These are phyloP conservation scores for Bucorvus abyssinicus DNA, from an alignment of 2,797 vertebrate species.

Conservation along the genomic window DNA sequence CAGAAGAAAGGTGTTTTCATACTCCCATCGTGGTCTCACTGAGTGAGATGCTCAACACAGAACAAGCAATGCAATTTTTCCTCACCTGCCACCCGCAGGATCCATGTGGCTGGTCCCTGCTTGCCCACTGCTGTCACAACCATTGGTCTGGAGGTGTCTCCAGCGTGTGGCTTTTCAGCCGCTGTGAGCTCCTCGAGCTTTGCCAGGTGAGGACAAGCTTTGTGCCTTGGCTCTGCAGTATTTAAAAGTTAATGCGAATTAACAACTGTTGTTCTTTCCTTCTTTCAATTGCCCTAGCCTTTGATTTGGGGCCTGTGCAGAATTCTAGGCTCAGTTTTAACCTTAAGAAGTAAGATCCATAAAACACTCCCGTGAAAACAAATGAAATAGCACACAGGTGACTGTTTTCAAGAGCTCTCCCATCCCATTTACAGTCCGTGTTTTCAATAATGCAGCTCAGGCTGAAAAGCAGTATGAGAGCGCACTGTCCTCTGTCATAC, in stretches of 20 bases:
- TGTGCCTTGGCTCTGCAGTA: background rate
- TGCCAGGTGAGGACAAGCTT: background rate
- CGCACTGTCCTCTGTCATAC: background rate
- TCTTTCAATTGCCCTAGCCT: background rate
- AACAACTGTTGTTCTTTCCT: background rate
- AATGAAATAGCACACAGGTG: background rate
- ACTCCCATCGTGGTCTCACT: background rate
- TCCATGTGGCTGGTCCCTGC: background rate
- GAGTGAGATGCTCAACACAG: background rate
- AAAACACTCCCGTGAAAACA: background rate
- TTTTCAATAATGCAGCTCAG: background rate
- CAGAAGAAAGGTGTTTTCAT: background rate
- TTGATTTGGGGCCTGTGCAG: background rate
- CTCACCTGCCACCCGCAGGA: background rate
- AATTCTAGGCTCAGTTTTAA: background rate
- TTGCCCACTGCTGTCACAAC: background rate
- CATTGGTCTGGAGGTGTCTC: background rate
- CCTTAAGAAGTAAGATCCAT: background rate
- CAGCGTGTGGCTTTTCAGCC: background rate
- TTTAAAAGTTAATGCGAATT: background rate
- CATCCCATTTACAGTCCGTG: background rate
- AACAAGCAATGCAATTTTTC: background rate
- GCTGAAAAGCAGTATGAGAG: background rate
- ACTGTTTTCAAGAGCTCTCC: background rate
- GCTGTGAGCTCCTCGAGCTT: fast-evolving